Base-by-base conservation (phyloP, 2,888 invertebrate species). In the Cepaea hortensis region DNA sequence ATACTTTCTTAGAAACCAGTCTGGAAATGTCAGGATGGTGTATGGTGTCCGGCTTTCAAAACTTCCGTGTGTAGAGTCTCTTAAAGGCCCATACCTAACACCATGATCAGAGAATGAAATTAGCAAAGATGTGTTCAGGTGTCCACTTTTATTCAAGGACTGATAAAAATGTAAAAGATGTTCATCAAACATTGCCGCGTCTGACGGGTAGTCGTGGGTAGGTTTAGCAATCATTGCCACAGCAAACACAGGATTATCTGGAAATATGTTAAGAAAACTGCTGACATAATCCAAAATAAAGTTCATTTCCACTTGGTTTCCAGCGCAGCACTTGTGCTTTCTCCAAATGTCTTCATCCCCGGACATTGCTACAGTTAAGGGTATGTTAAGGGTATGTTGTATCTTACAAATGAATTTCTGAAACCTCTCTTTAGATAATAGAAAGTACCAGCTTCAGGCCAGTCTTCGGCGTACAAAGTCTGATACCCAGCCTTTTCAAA, bases 11-110 rank as follows among this genome's bases (percentile, higher is more conserved):
- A 95, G 95, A 94, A 98, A 97, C 95, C 96, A 96, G 20, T 95
- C 93, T 0, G 98, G 98, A 87, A 97, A 94, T 4, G 96, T 94
- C 1, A 97, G 94, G 90, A 96, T 96, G 62, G 97, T 95, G 89
- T 98, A 96, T 0, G 98, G 98, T 86, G 98, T 95, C 79, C 98
- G 96, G 93, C 98, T 98, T 94, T 98, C 98, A 93, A 98, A 95
- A 92, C 94, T 93, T 0, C 95, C 95, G 72, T 98, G 97, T 94
- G 97, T 97, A 0, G 98, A 98, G 90, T 96, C 95, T 18, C 98
- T 95, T 90, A 98, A 97, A 13, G 95, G 95, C 3, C 98, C 98
- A 96, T 97, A 98, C 88, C 98, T 95, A 87, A 98, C 96, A 0
- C 98, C 98, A 92, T 98, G 98, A 93, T 98, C 98, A 94, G 98